phyloP scores from a whole-genome alignment of 2,797 vertebrate genomes.

The Paramormyrops hopkinsi region DNA sequence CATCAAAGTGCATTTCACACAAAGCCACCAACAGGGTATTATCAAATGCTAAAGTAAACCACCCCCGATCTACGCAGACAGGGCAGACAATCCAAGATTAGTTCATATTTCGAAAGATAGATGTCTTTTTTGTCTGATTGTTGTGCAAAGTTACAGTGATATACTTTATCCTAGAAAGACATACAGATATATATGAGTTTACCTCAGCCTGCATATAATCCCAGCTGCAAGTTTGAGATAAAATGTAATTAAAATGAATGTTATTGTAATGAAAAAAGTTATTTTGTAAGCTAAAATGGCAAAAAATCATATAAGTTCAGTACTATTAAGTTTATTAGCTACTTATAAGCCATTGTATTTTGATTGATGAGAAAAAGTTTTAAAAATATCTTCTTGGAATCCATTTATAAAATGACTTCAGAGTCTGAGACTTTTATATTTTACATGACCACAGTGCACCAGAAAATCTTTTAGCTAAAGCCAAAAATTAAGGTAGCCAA shows the following conservation, averaged over 20 bases:
- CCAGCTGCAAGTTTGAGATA: background rate
- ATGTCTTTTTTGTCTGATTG: background rate
- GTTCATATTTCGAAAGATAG: background rate
- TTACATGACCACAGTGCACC: background rate
- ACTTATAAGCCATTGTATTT: background rate
- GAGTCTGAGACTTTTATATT: background rate
- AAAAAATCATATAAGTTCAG: background rate
- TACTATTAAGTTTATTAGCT: background rate
- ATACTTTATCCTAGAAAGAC: background rate
- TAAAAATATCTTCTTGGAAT: background rate
- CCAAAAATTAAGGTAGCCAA: background rate
- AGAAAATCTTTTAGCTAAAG: background rate
- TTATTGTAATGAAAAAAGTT: background rate
- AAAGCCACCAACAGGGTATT: background rate
- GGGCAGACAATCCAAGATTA: background rate
- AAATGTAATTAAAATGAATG: background rate
- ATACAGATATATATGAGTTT: background rate
- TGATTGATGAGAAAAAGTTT: background rate
- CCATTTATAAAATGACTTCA: background rate
- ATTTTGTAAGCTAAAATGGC: background rate
- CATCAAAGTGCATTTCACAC: background rate
- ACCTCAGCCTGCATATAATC: background rate
- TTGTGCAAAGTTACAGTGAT: background rate
- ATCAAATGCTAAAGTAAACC: background rate
- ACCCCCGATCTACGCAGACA: background rate